phyloP scores from a whole-genome alignment of 2,113 vertebrate genomes.

The Rhadina sibilatrix region DNA sequence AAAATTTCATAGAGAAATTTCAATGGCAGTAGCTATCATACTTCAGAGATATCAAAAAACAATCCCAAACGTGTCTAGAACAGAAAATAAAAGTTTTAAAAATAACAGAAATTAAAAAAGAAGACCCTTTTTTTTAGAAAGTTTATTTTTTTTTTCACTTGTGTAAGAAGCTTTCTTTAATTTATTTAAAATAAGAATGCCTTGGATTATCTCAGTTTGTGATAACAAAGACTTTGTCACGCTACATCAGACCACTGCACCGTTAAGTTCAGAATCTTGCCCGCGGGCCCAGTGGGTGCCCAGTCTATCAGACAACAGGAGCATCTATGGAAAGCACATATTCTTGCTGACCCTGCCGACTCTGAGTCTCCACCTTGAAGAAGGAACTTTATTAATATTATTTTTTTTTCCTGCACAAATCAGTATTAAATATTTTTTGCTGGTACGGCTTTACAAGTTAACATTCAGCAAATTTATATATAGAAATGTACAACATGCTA shows the following conservation, averaged over 20 bases:
- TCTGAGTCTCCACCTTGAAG: not conserved
- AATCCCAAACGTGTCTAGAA: not conserved
- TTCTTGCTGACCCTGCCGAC: not conserved
- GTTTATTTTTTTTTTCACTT: not conserved
- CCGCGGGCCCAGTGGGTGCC: not conserved
- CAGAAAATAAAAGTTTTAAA: not conserved
- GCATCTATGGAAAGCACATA: not conserved
- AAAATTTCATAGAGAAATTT: not conserved
- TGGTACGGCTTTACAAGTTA: not conserved
- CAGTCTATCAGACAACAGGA: not conserved
- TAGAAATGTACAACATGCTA: not conserved
- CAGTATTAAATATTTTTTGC: not conserved
- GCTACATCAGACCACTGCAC: not conserved
- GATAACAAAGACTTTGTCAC: not conserved
- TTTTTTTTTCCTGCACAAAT: not conserved
- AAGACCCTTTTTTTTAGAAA: not conserved
- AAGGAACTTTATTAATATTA: not conserved
- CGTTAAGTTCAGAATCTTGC: not conserved
- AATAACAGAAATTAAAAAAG: not conserved
- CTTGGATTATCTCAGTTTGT: not conserved
- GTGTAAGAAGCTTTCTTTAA: not conserved
- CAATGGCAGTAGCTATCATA: fast-evolving
- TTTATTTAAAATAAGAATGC: not conserved
- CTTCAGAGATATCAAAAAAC: not conserved
- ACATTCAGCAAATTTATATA: not conserved